Conservation (phyloP, 2,113 vertebrate species). For the Hippocampus zosterae region DNA sequence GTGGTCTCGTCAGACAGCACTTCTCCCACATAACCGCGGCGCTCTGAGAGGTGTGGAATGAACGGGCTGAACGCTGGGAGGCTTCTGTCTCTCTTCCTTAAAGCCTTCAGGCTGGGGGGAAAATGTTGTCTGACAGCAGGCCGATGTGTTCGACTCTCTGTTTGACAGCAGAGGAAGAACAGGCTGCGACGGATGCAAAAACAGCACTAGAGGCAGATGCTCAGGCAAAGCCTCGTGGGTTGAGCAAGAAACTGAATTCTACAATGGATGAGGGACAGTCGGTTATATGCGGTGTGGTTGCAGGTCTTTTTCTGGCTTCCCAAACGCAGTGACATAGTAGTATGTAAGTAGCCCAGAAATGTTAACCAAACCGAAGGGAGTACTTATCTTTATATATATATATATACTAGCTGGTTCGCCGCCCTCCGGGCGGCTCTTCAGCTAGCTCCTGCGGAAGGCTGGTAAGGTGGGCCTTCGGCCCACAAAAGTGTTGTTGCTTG, state of each 20-base stretch:
- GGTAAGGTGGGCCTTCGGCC: too few species aligned
- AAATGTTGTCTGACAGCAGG: conserved; percentile 68
- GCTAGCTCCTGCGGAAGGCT: too few species aligned
- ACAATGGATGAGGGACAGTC: conserved; percentile 45
- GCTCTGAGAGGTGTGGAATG: conserved; percentile 62
- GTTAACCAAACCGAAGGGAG: conserved; percentile 50
- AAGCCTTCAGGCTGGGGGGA: conserved; percentile 59
- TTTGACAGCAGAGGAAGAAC: conserved; percentile 65
- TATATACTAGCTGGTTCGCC: too few species aligned
- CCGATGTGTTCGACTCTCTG: conserved; percentile 57
- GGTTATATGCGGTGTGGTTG: conserved; percentile 59
- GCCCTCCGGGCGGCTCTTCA: too few species aligned
- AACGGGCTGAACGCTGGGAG: conserved; percentile 56
- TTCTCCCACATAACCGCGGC: conserved; percentile 55
- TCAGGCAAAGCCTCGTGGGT: conserved; percentile 50
- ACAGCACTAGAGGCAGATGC: conserved; percentile 57
- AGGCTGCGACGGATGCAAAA: conserved; percentile 62
- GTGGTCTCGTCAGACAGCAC: conserved; percentile 69
- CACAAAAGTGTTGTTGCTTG: too few species aligned
- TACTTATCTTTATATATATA: too few species aligned
- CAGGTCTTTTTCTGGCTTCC: conserved; percentile 42
- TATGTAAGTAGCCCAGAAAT: conserved; percentile 44
- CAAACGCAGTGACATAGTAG: conserved; percentile 45
- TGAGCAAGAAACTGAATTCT: conserved; percentile 54
- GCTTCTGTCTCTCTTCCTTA: conserved; percentile 66